A percentile compares a stretch with the other conserved stretches of the same genome.
These are phyloP conservation scores for Mus spretus DNA, from an alignment of 2,797 vertebrate genomes.

Conservation along the genomic window DNA sequence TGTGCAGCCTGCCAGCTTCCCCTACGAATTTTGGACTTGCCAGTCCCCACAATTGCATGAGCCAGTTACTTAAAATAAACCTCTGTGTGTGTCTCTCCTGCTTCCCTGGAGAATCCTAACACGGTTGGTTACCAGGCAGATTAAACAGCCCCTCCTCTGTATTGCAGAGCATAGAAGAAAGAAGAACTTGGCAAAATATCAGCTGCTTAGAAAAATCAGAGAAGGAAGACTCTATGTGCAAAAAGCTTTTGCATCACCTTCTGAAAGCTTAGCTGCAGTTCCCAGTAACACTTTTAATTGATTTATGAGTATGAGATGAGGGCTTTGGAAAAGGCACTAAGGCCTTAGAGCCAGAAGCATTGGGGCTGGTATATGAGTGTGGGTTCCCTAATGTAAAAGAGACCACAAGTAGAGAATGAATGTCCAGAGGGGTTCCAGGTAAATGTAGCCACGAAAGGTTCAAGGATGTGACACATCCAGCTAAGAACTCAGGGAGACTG, in stretches of 20 bases:
- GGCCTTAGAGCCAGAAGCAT: not conserved
- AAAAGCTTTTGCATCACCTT: not conserved
- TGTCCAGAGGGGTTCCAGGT: not conserved
- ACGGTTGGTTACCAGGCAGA: constrained; percentile 16
- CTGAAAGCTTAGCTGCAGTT: not conserved
- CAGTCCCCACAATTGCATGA: constrained; percentile 31
- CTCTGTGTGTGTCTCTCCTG: not conserved
- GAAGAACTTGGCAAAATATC: constrained; percentile 47
- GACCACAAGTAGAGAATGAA: not conserved
- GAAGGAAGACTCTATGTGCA: constrained; percentile 9
- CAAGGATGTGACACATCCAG: not conserved
- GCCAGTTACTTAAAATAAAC: constrained; percentile 62
- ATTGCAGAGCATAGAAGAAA: not conserved
- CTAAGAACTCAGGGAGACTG: not conserved
- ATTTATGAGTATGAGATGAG: not conserved
- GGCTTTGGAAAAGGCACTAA: not conserved
- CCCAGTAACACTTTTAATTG: not conserved
- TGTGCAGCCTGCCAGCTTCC: not conserved
- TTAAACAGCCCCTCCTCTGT: constrained; percentile 27
- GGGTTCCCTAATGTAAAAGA: not conserved
- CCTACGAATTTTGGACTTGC: not conserved
- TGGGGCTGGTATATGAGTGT: not conserved
- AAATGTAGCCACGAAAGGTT: not conserved
- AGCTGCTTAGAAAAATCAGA: constrained; percentile 55
- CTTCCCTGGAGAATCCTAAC: constrained; percentile 52